Percentiles rank a stretch among this genome's conserved stretches.
phyloP scores from a whole-genome alignment of 2,888 invertebrate genomes.

The Diaphora mendica region DNA sequence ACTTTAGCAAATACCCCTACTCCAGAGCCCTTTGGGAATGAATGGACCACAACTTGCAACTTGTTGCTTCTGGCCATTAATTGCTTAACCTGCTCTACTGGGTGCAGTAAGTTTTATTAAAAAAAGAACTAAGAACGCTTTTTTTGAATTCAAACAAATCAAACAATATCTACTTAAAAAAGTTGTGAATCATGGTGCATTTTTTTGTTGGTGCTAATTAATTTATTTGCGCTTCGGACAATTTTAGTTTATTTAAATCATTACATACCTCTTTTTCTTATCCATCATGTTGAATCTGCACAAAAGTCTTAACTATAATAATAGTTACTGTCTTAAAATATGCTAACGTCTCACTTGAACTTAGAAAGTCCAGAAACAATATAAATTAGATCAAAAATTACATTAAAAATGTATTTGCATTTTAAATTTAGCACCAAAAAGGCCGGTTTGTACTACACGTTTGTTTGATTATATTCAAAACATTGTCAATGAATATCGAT shows the following conservation, averaged over 20 bases:
- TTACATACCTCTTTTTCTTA: conserved; percentile 66
- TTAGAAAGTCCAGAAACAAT: conserved; percentile 26
- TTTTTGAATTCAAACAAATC: background rate
- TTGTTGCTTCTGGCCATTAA: background rate
- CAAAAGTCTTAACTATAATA: conserved; percentile 31
- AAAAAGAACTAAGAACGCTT: background rate
- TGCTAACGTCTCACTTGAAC: conserved; percentile 20
- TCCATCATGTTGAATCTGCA: conserved; percentile 65
- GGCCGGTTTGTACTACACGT: conserved; percentile 56
- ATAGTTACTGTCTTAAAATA: conserved; percentile 36
- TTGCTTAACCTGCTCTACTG: background rate
- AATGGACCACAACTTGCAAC: background rate
- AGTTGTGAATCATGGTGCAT: background rate
- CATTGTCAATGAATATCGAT: conserved; percentile 68
- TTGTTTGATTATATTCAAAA: conserved; percentile 56
- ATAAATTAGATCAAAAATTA: conserved; percentile 17
- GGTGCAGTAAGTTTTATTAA: background rate
- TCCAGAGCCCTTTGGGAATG: background rate
- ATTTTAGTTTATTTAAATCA: background rate
- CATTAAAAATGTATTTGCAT: conserved; percentile 24
- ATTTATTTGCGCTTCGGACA: background rate
- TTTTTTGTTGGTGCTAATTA: background rate
- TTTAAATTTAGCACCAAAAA: conserved; percentile 50
- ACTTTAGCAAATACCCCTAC: background rate
- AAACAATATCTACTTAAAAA: no score